phyloP scores from a whole-genome alignment of 2,888 invertebrate species.

The Drosophila anomalata region DNA sequence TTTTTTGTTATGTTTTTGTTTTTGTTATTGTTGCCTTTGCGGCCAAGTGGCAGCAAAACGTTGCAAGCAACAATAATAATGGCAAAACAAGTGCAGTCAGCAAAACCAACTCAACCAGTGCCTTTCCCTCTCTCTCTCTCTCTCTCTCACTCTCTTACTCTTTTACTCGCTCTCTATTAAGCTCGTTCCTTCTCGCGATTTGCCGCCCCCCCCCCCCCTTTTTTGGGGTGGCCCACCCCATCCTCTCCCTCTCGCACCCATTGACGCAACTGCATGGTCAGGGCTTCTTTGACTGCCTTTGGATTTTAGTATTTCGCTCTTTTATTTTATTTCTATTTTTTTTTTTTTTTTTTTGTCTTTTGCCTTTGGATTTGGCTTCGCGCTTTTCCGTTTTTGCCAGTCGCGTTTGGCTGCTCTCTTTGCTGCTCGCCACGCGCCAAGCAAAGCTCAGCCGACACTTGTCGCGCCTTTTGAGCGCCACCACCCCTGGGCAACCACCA shows the following conservation, averaged over 20 bases:
- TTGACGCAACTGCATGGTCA: conserved; percentile 64
- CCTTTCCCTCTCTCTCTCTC: conserved; percentile 12
- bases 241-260: conserved; percentile 20
- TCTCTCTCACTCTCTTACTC: conserved; percentile 15
- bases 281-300: conserved; percentile 57
- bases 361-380: conserved; percentile 29
- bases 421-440: conserved; percentile 31
- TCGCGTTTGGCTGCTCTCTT: conserved; percentile 37
- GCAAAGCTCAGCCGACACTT: conserved; percentile 52
- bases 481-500: not conserved
- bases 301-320: conserved; percentile 9
- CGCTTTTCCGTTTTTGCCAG: conserved; percentile 11
- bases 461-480: conserved; percentile 48
- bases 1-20: conserved; percentile 31
- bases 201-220: not conserved
- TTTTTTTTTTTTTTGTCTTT: conserved; percentile 6
- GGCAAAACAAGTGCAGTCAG: conserved; percentile 68
- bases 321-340: not conserved
- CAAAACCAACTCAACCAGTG: conserved; percentile 70
- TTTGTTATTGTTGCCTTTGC: conserved; percentile 29
- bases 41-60: conserved; percentile 57
- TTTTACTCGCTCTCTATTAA: too few species aligned
- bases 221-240: not conserved
- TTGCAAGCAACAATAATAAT: conserved; percentile 51
- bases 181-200: not conserved